A percentile compares a stretch with the other conserved stretches of the same genome.
These are phyloP conservation scores for Characodon lateralis DNA, from an alignment of 2,797 vertebrate species.

Conservation along the genomic window DNA sequence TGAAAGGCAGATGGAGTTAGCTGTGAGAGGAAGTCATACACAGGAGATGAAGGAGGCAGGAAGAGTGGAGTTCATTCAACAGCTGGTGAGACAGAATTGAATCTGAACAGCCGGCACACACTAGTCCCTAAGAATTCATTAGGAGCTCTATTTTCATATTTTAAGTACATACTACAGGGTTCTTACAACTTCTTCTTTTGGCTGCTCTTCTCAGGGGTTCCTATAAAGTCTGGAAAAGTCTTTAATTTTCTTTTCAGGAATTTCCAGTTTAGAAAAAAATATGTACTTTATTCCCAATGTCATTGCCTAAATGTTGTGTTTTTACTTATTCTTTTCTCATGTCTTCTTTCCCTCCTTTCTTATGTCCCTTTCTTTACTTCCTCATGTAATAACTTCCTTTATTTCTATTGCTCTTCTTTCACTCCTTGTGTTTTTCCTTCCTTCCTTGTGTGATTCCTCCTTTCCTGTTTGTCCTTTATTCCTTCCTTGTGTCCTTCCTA, in stretches of 20 bases:
- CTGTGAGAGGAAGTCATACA: not conserved
- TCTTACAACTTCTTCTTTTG: not conserved
- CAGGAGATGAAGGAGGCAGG: not conserved
- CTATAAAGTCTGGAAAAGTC: not conserved
- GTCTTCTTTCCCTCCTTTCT: too few species aligned
- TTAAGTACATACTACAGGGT: not conserved
- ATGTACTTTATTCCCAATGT: too few species aligned
- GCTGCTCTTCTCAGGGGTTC: not conserved
- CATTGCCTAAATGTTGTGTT: too few species aligned
- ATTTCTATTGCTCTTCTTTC: too few species aligned
- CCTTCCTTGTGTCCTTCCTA: too few species aligned
- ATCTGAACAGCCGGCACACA: not conserved
- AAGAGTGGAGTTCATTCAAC: not conserved
- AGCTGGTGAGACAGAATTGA: not conserved
- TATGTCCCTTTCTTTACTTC: too few species aligned
- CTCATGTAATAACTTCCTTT: too few species aligned
- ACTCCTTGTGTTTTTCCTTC: too few species aligned
- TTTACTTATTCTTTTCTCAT: too few species aligned
- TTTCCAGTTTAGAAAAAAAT: not conserved
- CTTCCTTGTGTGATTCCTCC: too few species aligned
- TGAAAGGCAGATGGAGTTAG: not conserved
- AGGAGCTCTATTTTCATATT: not conserved
- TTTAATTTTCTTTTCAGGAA: not conserved
- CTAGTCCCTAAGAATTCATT: not conserved
- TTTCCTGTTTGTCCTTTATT: too few species aligned